These are phyloP conservation scores for Peromyscus attwateri DNA, from an alignment of 2,797 vertebrate genomes.

Conservation along the genomic window DNA sequence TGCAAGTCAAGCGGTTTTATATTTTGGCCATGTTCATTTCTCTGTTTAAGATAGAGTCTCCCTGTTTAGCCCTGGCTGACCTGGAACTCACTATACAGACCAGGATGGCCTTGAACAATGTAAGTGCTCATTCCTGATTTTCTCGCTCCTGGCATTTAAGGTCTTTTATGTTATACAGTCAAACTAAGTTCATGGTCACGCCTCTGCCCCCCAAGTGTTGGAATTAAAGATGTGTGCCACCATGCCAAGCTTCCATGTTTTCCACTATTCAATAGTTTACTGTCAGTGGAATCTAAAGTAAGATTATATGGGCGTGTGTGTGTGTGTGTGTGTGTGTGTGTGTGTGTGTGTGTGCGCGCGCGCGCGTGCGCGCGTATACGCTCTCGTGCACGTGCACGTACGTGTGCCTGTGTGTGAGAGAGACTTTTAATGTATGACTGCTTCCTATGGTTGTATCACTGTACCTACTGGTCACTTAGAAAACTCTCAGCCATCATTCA, in stretches of 20 bases:
- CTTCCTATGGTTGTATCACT: background rate
- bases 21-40: background rate
- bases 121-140: background rate
- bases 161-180: too few relatives aligned
- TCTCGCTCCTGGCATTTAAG: background rate
- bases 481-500: constrained; percentile 18
- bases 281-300: constrained; percentile 25
- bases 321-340: background rate
- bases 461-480: background rate
- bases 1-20: background rate
- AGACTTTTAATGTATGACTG: background rate
- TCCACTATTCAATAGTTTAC: background rate
- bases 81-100: background rate
- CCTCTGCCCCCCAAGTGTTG: background rate
- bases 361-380: background rate
- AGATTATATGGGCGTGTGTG: background rate
- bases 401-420: background rate
- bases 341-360: background rate
- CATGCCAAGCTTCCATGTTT: background rate
- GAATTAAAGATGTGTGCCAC: background rate
- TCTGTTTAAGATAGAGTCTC: background rate
- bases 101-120: too few relatives aligned
- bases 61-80: background rate
- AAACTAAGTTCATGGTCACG: background rate
- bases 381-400: too few relatives aligned